These are phyloP conservation scores for Pycnomerus fuliginosus DNA, from an alignment of 2,888 invertebrate genomes.

Conservation along the genomic window DNA sequence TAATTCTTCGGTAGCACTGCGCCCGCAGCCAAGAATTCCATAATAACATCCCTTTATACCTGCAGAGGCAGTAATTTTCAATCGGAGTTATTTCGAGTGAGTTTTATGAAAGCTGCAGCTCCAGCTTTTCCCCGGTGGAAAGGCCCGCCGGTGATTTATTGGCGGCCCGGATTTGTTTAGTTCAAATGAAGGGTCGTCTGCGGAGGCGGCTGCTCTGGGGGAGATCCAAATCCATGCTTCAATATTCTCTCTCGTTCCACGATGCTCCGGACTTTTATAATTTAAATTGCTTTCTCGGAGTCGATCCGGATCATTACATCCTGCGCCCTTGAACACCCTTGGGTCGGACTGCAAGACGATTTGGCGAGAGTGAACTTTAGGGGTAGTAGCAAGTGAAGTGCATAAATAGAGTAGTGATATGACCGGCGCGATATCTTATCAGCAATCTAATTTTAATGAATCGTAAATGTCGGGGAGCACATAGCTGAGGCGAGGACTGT, in stretches of 20 bases:
- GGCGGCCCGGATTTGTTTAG: constrained; percentile 36
- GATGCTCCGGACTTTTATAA: constrained; percentile 23
- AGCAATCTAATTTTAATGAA: constrained; percentile 49
- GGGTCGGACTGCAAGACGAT: too few relatives aligned
- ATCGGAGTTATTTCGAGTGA: constrained; percentile 13
- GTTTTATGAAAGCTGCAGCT: constrained; percentile 25
- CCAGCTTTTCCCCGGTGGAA: constrained; percentile 34
- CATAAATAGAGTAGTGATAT: constrained; percentile 30
- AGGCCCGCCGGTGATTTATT: constrained; percentile 27
- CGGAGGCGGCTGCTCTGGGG: constrained; percentile 21
- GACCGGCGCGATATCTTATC: constrained; percentile 40
- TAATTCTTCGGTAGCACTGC: constrained; percentile 17
- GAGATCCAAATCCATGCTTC: constrained; percentile 24
- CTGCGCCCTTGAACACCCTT: too few relatives aligned
- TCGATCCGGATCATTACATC: constrained; percentile 24
- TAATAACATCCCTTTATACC: too few relatives aligned
- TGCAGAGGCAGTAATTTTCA: too few relatives aligned
- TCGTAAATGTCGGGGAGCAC: constrained; percentile 46
- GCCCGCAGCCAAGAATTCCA: too few relatives aligned
- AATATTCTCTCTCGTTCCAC: constrained; percentile 21
- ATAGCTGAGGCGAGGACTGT: constrained; percentile 43
- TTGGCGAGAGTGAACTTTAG: too few relatives aligned
- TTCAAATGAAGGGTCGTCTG: constrained; percentile 29
- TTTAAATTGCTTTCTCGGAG: constrained; percentile 25
- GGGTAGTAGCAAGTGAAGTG: constrained; percentile 24